Evolutionary conservation across 2,797 vertebrate species (phyloP).

Genomic region (Rhinatrema bivittatum): DNA sequence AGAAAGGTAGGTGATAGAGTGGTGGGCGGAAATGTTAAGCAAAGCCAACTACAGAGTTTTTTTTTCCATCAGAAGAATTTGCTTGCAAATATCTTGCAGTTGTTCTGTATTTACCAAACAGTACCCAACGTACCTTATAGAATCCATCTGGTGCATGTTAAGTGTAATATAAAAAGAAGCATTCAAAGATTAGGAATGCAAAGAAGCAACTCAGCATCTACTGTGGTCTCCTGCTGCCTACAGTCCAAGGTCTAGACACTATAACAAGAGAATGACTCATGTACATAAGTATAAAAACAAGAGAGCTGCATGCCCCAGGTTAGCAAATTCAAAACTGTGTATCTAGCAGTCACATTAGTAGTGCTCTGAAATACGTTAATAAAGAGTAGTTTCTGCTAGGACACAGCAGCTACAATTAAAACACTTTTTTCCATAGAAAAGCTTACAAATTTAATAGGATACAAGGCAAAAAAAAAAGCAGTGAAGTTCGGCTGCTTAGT

Average conservation of each 20-base stretch:
- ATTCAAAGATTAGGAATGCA: too few relatives aligned
- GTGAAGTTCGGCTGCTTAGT: too few relatives aligned
- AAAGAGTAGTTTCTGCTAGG: too few relatives aligned
- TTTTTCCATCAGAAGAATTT: slow-evolving; percentile 23
- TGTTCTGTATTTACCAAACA: slow-evolving; percentile 40
- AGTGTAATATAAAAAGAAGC: slow-evolving; percentile 72
- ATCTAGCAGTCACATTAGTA: too few relatives aligned
- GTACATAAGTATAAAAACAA: slow-evolving; percentile 28
- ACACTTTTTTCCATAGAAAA: too few relatives aligned
- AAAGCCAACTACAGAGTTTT: not conserved
- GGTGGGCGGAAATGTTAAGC: not conserved
- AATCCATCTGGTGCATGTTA: slow-evolving; percentile 79
- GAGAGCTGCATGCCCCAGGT: too few relatives aligned
- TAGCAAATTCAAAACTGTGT: too few relatives aligned
- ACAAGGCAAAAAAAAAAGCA: too few relatives aligned
- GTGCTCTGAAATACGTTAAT: too few relatives aligned
- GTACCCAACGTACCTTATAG: slow-evolving; percentile 52
- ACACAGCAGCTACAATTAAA: too few relatives aligned
- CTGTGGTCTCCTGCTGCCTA: slow-evolving; percentile 48
- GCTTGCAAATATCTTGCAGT: slow-evolving; percentile 45
- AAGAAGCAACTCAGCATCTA: slow-evolving; percentile 66
- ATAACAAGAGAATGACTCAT: slow-evolving; percentile 67
- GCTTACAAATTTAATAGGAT: too few relatives aligned
- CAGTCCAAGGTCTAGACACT: slow-evolving; percentile 78
- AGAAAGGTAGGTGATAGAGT: not conserved